Evolutionary conservation across 2,797 vertebrate species (phyloP).

Genomic region (Champsocephalus gunnari): DNA sequence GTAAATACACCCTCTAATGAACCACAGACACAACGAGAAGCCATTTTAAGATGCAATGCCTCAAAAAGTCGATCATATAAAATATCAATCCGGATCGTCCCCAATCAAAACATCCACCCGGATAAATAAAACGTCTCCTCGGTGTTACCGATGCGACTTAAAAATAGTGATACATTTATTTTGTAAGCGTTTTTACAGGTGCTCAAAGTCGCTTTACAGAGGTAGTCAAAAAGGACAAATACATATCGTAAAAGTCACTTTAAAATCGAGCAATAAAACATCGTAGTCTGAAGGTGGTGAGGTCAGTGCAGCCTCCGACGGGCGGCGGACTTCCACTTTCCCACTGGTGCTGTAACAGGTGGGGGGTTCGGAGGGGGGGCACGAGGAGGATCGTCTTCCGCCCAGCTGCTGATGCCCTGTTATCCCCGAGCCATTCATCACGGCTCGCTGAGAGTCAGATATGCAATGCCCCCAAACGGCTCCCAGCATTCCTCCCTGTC

Average conservation of each 20-base stretch:
- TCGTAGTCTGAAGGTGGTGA: no score
- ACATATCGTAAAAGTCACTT: no score
- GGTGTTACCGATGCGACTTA: slow-evolving; percentile 15
- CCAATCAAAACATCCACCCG: not conserved
- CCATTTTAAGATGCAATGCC: not conserved
- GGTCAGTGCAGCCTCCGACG: no score
- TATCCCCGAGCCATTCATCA: slow-evolving; percentile 75
- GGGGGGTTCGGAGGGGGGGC: slow-evolving; percentile 36
- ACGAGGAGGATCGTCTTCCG: slow-evolving; percentile 76
- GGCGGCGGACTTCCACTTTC: slow-evolving; percentile 38
- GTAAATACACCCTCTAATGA: not conserved
- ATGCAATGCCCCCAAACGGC: slow-evolving; percentile 47
- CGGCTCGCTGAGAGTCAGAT: slow-evolving; percentile 76
- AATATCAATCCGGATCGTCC: not conserved
- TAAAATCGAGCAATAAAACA: no score
- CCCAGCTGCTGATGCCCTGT: slow-evolving; percentile 79
- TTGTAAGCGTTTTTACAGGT: no score
- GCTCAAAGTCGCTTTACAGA: no score
- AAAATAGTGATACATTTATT: no score
- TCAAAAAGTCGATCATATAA: not conserved
- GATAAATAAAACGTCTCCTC: slow-evolving; percentile 4
- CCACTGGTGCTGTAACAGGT: slow-evolving; percentile 72
- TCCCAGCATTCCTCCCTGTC: slow-evolving; percentile 68
- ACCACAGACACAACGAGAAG: no score
- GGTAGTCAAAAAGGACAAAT: no score